phyloP scores from a whole-genome alignment of 2,113 vertebrate genomes.

The Spilogale gracilis region DNA sequence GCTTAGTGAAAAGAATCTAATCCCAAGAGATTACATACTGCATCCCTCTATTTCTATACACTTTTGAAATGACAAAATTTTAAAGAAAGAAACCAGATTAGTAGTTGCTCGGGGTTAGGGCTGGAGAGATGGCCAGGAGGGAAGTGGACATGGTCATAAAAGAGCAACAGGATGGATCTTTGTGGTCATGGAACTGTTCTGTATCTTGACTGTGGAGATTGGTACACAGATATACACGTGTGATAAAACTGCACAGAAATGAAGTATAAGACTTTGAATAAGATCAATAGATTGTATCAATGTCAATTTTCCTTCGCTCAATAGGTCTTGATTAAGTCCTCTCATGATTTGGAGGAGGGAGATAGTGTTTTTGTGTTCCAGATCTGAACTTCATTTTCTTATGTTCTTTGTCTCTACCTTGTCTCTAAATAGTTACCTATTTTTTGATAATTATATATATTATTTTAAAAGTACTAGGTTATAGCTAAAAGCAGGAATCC shows the following conservation, averaged over 20 bases:
- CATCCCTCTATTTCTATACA: not conserved
- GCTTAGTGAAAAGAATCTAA: not conserved
- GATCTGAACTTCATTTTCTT: not conserved
- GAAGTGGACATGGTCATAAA: not conserved
- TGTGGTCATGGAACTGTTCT: not conserved
- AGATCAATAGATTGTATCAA: not conserved
- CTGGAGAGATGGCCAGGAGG: not conserved
- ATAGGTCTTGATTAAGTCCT: not conserved
- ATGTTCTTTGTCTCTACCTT: not conserved
- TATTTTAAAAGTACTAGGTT: not conserved
- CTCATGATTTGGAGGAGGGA: not conserved
- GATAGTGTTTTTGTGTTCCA: not conserved
- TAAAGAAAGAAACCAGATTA: not conserved
- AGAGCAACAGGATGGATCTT: not conserved
- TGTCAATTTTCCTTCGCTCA: not conserved
- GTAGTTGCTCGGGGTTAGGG: not conserved
- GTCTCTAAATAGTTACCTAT: not conserved
- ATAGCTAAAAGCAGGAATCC: not conserved
- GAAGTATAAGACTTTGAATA: not conserved
- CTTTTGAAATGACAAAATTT: not conserved
- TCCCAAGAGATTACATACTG: not conserved
- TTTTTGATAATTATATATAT: not conserved
- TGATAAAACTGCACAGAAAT: not conserved
- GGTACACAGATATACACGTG: not conserved
- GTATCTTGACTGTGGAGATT: not conserved